These are phyloP conservation scores for Venusia cambrica DNA, from an alignment of 2,888 invertebrate species.

Conservation along the genomic window DNA sequence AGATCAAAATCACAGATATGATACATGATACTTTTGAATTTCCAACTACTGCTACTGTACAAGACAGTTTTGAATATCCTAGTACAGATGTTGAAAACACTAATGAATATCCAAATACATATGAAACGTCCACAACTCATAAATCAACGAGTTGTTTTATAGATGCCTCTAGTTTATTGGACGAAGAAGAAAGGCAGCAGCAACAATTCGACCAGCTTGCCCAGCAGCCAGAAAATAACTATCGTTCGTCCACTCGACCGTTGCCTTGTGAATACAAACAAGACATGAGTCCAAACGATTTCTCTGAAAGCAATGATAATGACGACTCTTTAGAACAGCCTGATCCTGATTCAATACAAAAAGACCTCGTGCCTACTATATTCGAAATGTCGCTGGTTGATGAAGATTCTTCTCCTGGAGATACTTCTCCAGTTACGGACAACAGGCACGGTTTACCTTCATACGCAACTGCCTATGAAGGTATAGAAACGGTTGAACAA, in stretches of 20 bases:
- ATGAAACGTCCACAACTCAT: no score
- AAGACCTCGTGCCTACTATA: conserved; percentile 60
- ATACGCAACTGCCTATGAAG: no score
- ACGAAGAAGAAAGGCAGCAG: conserved; percentile 80
- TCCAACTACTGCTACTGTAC: conserved; percentile 35
- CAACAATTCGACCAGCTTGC: conserved; percentile 18
- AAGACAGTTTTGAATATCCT: no score
- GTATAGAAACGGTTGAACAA: background rate
- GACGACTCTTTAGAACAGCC: conserved; percentile 66
- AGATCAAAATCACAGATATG: conserved; percentile 1
- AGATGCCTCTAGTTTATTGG: conserved; percentile 87
- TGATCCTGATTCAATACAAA: conserved; percentile 54
- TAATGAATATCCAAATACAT: no score
- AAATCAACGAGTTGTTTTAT: conserved; percentile 84
- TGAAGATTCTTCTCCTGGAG: conserved; percentile 53
- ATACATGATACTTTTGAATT: conserved; percentile 45
- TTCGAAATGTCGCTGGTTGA: conserved; percentile 63
- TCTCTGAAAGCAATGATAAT: conserved; percentile 63
- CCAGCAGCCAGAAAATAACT: background rate
- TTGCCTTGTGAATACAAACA: conserved; percentile 52
- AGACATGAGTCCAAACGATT: conserved; percentile 56
- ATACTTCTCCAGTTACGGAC: no score
- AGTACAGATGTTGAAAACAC: no score
- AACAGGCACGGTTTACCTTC: no score
- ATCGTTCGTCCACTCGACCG: conserved; percentile 47